Percentiles rank a stretch among this genome's conserved stretches.
phyloP scores from a whole-genome alignment of 2,797 vertebrate species.

The Thamnophis elegans region DNA sequence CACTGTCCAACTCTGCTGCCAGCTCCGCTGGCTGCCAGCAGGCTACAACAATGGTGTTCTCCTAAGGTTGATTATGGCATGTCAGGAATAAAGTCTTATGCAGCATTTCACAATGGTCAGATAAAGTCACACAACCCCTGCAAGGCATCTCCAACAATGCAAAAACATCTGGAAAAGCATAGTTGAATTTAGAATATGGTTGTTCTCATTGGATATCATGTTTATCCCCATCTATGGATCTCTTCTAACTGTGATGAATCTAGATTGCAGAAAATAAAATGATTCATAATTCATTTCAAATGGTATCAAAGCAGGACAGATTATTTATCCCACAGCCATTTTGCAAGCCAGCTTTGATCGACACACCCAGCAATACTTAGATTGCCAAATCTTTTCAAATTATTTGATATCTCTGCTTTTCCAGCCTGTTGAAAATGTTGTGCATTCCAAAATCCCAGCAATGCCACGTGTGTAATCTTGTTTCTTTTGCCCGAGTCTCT shows the following conservation, averaged over 20 bases:
- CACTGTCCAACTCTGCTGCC: no score
- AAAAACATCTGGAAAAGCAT: neutral
- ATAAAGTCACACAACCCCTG: neutral
- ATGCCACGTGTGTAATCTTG: constrained; percentile 3
- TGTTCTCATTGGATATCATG: neutral
- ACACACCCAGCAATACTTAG: neutral
- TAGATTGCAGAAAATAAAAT: neutral
- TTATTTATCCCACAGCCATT: neutral
- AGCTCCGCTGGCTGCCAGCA: no score
- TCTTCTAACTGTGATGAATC: neutral
- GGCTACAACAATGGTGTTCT: no score
- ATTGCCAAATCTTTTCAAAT: neutral
- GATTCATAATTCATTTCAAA: neutral
- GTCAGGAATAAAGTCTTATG: neutral
- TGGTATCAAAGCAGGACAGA: neutral
- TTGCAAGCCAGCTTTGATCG: neutral
- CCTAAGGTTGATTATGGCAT: neutral
- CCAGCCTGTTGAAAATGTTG: neutral
- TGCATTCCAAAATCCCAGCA: neutral
- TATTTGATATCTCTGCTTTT: neutral
- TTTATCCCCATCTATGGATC: neutral
- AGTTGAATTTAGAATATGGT: neutral
- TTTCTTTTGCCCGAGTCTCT: constrained; percentile 24
- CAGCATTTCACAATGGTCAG: neutral
- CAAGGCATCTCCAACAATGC: neutral